Base-by-base conservation (phyloP, 2,888 invertebrate genomes). In the Corythucha ciliata region DNA sequence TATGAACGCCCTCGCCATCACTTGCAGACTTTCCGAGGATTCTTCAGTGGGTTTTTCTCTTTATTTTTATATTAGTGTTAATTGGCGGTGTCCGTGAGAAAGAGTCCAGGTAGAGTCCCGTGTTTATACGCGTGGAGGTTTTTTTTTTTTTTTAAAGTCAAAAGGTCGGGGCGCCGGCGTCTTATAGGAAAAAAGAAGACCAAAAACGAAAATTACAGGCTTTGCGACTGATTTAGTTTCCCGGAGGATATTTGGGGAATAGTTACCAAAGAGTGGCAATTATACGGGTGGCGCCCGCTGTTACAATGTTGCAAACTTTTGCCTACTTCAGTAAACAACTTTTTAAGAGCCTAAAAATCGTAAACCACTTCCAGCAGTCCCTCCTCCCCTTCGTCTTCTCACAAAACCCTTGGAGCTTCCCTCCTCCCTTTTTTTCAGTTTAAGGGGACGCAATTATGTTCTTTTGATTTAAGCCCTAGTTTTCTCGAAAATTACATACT, bases 1-100 rank as follows among this genome's bases (percentile, higher is more conserved):
- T 49, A 49, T 49, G 49, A 49, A 49, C 41, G 49, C 41, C 41
- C 40, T 40, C 49, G n/a, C 49, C 40, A 49, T 41, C 42, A 49
- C 49, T 49, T 49, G 49, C 49, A 25, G 49, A 49, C 49, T 49
- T 49, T 49, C 41, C n/a, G n/a, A n/a, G n/a, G n/a, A n/a, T n/a
- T n/a, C n/a, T n/a, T 41, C 42, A 41, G 32, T 29, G 40, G 49
- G 24, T 49, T 40, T 40, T 40, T 40, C 29, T 18, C 42, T 49
- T 49, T 49, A 25, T 40, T 32, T 37, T 40, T 39, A n/a, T n/a
- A n/a, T n/a, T n/a, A n/a, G n/a, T 22, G 39, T 40, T 49, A 41
- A 49, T 49, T 41, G 49, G 40, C 41, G 49, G 40, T 41, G 32
- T 32, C 49, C 49, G 49, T 49, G 49, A 49, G 49, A 49, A 48